phyloP scores from a whole-genome alignment of 2,113 vertebrate species.

The Ictalurus punctatus region DNA sequence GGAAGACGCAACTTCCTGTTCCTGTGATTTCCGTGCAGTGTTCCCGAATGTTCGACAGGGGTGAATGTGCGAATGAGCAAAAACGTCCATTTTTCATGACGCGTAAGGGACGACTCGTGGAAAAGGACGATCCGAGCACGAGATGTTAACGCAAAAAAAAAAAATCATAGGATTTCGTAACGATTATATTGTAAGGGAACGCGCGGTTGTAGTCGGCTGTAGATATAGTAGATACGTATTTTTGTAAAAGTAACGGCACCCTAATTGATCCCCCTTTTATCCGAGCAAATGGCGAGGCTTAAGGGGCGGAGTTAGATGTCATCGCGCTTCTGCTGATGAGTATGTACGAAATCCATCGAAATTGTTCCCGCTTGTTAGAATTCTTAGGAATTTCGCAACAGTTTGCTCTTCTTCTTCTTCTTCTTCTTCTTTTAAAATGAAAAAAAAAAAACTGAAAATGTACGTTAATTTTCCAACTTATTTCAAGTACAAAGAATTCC shows the following conservation, averaged over 20 bases:
- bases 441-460: background rate
- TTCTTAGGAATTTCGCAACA: background rate
- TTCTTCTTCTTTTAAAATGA: background rate
- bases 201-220: background rate
- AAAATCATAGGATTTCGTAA: background rate
- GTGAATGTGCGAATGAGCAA: background rate
- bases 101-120: no score
- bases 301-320: background rate
- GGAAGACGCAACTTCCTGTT: background rate
- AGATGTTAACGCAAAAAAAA: background rate
- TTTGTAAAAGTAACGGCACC: background rate
- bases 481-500: background rate
- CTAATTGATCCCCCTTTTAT: background rate
- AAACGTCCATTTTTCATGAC: background rate
- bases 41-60: background rate
- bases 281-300: background rate
- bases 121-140: background rate
- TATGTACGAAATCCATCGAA: background rate
- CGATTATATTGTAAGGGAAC: background rate
- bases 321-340: background rate
- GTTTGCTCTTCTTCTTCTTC: background rate
- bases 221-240: no score
- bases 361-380: background rate
- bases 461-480: background rate
- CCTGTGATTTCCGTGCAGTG: background rate